Conservation (phyloP, 2,797 vertebrate genomes). For the Aldrovandia affinis region DNA sequence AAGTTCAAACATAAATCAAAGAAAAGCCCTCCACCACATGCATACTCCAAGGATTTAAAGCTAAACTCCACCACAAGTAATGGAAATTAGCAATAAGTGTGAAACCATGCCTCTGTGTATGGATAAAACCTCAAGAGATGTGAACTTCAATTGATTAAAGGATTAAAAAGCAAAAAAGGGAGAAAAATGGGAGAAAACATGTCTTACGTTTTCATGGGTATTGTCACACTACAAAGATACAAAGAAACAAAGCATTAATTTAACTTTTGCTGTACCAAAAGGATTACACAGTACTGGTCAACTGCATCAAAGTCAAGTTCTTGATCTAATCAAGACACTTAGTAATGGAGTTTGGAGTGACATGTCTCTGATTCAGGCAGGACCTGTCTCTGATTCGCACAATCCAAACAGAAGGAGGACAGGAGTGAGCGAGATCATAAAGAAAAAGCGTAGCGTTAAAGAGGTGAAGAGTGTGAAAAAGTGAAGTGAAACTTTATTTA, state of each 20-base stretch:
- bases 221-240: conserved; percentile 73
- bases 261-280: too few relatives aligned
- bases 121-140: neutral
- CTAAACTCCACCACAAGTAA: conserved; percentile 26
- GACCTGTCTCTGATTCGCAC: too few relatives aligned
- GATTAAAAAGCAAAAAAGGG: conserved; percentile 43
- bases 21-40: conserved; percentile 5
- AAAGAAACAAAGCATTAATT: conserved; percentile 50
- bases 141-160: conserved; percentile 35
- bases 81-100: neutral
- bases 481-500: neutral
- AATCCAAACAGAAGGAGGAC: neutral
- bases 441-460: conserved; percentile 27
- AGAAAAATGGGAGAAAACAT: conserved; percentile 45
- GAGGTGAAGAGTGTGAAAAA: neutral
- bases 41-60: conserved; percentile 22
- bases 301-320: neutral
- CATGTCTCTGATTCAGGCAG: neutral
- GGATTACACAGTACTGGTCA: neutral
- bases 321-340: neutral
- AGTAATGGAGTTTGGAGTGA: neutral
- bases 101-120: conserved; percentile 1
- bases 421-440: conserved; percentile 18
- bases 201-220: conserved; percentile 73
- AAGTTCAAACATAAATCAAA: neutral